Percentiles rank a stretch among this genome's conserved stretches.
phyloP scores from a whole-genome alignment of 2,797 vertebrate species.

The Periparus ater region DNA sequence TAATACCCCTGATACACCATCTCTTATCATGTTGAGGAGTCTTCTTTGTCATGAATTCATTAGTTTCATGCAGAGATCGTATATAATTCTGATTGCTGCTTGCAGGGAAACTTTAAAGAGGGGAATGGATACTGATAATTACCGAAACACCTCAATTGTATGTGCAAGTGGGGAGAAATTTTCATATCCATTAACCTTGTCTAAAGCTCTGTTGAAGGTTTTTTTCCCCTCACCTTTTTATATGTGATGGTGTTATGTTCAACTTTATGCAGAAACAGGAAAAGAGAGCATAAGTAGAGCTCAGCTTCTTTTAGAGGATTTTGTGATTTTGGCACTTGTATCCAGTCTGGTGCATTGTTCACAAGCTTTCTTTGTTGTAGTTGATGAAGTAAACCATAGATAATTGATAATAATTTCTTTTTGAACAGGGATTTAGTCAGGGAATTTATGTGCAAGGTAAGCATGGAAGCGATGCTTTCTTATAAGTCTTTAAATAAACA shows the following conservation, averaged over 20 bases:
- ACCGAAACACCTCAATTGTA: slow-evolving; percentile 40
- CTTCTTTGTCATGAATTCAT: slow-evolving; percentile 66
- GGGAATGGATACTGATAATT: slow-evolving; percentile 47
- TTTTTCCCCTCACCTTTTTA: background rate
- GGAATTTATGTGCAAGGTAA: background rate
- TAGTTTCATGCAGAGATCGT: slow-evolving; percentile 62
- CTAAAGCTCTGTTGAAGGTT: background rate
- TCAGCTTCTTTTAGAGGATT: background rate
- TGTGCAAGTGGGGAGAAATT: slow-evolving; percentile 25
- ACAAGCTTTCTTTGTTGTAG: background rate
- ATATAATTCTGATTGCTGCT: slow-evolving; percentile 66
- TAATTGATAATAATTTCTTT: background rate
- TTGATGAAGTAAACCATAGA: background rate
- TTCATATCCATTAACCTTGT: background rate
- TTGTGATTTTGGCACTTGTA: background rate
- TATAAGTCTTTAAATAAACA: background rate
- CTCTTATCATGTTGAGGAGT: slow-evolving; percentile 33
- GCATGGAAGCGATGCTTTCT: background rate
- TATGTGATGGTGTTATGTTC: background rate
- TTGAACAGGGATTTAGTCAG: background rate
- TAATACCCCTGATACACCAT: background rate
- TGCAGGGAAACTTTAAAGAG: slow-evolving; percentile 59
- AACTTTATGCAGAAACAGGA: background rate
- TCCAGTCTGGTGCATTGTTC: background rate
- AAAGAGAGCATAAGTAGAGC: background rate